Conservation (phyloP, 1,140 invertebrate species). For the Chymomyza costata region DNA sequence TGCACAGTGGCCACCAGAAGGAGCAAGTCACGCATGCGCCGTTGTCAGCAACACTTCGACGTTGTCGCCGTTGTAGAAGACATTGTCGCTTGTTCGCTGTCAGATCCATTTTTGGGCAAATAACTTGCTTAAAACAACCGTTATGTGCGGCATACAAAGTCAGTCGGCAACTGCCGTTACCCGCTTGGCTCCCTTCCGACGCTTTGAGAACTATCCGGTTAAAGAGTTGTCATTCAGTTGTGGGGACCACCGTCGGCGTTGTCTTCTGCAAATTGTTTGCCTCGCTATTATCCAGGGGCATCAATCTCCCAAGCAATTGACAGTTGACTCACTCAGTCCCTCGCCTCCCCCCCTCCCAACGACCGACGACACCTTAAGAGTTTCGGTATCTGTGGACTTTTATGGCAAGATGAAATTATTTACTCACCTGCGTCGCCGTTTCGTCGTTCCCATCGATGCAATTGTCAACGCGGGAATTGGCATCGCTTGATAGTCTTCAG, state of each 20-base stretch:
- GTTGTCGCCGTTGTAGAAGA: slow-evolving; percentile 32
- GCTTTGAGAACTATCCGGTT: slow-evolving; percentile 26
- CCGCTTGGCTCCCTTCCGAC: no score
- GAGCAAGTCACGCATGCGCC: slow-evolving; percentile 59
- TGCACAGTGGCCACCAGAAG: not conserved
- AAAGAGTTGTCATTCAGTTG: slow-evolving; percentile 70
- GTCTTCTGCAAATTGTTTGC: slow-evolving; percentile 71
- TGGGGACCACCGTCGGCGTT: slow-evolving; percentile 57
- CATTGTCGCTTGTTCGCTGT: slow-evolving; percentile 4
- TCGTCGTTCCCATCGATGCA: slow-evolving; percentile 16
- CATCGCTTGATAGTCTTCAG: slow-evolving; percentile 13
- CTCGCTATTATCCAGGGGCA: slow-evolving; percentile 72
- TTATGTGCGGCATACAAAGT: no score
- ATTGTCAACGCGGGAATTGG: slow-evolving; percentile 68
- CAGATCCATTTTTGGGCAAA: slow-evolving; percentile 64
- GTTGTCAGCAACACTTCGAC: slow-evolving; percentile 53
- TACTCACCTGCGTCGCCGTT: slow-evolving; percentile 36
- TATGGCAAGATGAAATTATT: slow-evolving; percentile 70
- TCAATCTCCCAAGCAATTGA: slow-evolving; percentile 66
- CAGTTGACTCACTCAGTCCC: slow-evolving; percentile 31
- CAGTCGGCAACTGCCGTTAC: slow-evolving; percentile 28
- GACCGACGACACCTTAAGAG: slow-evolving; percentile 20
- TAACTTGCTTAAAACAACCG: slow-evolving; percentile 50
- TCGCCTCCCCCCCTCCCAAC: not conserved
- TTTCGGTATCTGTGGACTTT: slow-evolving; percentile 50